phyloP scores from a whole-genome alignment of 2,888 invertebrate genomes.

The Carabus problematicus region DNA sequence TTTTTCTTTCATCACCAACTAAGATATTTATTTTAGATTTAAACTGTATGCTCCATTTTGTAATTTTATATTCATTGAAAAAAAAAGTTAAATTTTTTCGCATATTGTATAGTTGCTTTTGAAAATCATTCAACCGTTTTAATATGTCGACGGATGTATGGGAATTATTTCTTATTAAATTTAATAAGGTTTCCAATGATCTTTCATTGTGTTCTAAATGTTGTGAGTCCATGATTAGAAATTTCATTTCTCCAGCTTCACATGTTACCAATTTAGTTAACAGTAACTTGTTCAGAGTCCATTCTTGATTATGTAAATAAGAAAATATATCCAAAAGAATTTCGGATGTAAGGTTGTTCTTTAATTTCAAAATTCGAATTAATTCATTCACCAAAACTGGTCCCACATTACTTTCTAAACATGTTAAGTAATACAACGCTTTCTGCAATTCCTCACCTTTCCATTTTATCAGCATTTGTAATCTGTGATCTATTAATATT shows the following conservation, averaged over 20 bases:
- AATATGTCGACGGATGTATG: conserved; percentile 41
- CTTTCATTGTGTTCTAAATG: conserved; percentile 31
- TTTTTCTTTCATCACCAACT: conserved; percentile 9
- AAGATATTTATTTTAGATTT: not conserved
- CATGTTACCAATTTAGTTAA: conserved; percentile 28
- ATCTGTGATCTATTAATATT: conserved; percentile 42
- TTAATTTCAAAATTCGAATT: conserved; percentile 31
- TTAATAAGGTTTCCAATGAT: conserved; percentile 38
- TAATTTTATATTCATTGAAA: conserved; percentile 28
- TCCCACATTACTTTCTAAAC: conserved; percentile 43
- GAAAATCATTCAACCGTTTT: conserved; percentile 15
- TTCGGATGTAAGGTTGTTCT: conserved; percentile 21
- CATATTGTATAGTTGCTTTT: conserved; percentile 21
- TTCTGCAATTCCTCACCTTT: conserved; percentile 38
- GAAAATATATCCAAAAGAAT: conserved; percentile 36
- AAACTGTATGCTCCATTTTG: conserved; percentile 8
- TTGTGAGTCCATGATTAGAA: conserved; percentile 29
- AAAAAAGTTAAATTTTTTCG: no score
- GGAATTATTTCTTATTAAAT: conserved; percentile 42
- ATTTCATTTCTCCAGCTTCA: conserved; percentile 27
- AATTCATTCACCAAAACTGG: conserved; percentile 30
- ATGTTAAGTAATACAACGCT: conserved; percentile 43
- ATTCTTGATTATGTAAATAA: conserved; percentile 41
- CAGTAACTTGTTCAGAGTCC: conserved; percentile 40
- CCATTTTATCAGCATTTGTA: conserved; percentile 43